Evolutionary conservation across 2,797 vertebrate genomes (phyloP).

Genomic region (Danio kyathit): DNA sequence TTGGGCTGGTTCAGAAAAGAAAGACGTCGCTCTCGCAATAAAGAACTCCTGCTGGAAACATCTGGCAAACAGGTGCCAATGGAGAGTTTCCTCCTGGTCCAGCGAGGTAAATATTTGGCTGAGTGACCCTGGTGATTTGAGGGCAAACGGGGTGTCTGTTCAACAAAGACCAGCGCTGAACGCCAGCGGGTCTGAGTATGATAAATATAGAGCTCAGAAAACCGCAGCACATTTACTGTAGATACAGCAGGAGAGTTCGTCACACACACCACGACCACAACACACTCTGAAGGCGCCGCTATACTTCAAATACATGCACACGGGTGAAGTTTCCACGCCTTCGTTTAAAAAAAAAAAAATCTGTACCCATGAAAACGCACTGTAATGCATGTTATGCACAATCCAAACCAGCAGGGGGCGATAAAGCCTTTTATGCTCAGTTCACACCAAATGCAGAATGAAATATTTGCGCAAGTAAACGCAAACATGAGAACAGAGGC

Average conservation of each 20-base stretch:
- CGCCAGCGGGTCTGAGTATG: constrained; percentile 10
- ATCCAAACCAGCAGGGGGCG: too few relatives aligned
- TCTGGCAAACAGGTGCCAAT: constrained; percentile 69
- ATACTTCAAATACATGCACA: too few relatives aligned
- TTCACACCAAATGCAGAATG: too few relatives aligned
- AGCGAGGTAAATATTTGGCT: constrained; percentile 69
- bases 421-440: too few relatives aligned
- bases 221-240: not conserved
- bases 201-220: not conserved
- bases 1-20: not conserved
- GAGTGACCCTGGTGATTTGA: constrained; percentile 72
- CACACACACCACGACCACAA: not conserved
- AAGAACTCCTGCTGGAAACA: constrained; percentile 52
- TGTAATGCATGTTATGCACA: too few relatives aligned
- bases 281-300: too few relatives aligned
- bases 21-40: constrained; percentile 7
- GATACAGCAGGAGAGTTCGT: not conserved
- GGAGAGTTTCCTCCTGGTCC: constrained; percentile 63
- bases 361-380: too few relatives aligned
- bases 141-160: constrained; percentile 61
- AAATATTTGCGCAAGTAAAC: too few relatives aligned
- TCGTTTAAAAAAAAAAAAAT: too few relatives aligned
- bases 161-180: not conserved
- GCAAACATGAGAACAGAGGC: too few relatives aligned
- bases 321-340: too few relatives aligned